These are phyloP conservation scores for Virgularia gustaviana DNA, from an alignment of 92 coral and sea anemone genomes.

Conservation along the genomic window DNA sequence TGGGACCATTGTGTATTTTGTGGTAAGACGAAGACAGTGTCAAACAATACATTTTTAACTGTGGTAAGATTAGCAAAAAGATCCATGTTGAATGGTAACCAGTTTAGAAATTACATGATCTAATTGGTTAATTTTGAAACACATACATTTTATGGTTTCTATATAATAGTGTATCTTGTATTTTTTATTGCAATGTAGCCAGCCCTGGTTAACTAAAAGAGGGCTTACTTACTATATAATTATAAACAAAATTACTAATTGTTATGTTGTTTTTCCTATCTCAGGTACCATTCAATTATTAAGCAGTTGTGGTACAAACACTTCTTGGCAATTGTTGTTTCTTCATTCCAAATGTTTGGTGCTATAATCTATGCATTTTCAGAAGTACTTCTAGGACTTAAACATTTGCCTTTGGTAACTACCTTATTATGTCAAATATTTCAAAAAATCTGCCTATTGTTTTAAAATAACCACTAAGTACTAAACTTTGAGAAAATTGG, in stretches of 20 bases:
- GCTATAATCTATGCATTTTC: constrained; percentile 53
- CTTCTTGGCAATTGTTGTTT: constrained; percentile 64
- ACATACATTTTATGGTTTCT: too few species aligned
- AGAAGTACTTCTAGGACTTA: constrained; percentile 65
- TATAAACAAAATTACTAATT: too few species aligned
- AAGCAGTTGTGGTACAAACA: constrained; percentile 75
- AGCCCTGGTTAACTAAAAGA: too few species aligned
- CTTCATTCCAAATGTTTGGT: constrained; percentile 76
- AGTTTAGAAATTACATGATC: not conserved
- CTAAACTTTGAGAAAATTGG: not conserved
- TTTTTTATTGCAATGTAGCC: too few species aligned
- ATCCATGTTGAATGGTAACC: not conserved
- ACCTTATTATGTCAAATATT: not conserved
- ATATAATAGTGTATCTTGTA: too few species aligned
- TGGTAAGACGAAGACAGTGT: constrained; percentile 71
- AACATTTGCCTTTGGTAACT: constrained; percentile 70
- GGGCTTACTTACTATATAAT: too few species aligned
- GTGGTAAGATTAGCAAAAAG: not conserved
- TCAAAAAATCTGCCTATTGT: not conserved
- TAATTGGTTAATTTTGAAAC: too few species aligned
- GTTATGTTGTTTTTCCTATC: not conserved
- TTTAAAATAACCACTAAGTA: not conserved
- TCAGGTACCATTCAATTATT: constrained; percentile 80
- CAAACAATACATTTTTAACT: not conserved
- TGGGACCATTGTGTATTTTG: constrained; percentile 84